These are phyloP conservation scores for Enteromius trimaculatus DNA, from an alignment of 2,797 vertebrate species.

Conservation along the genomic window DNA sequence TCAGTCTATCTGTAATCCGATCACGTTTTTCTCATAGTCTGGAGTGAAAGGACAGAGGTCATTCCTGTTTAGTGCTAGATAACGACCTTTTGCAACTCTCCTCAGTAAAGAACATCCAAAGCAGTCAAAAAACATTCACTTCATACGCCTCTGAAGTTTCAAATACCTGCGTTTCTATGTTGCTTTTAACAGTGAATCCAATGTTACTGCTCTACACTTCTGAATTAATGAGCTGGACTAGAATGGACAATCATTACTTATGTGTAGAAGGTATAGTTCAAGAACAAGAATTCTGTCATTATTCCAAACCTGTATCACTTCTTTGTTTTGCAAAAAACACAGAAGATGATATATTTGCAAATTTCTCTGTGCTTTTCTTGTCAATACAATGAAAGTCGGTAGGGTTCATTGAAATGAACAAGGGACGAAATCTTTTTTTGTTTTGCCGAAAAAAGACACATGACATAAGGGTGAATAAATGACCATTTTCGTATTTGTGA, in stretches of 20 bases:
- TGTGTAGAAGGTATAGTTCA: background rate
- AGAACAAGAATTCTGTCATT: background rate
- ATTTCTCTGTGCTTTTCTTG: background rate
- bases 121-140: background rate
- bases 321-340: background rate
- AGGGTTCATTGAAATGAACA: background rate
- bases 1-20: constrained; percentile 6
- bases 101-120: constrained; percentile 29
- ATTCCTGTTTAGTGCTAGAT: constrained; percentile 23
- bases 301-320: background rate
- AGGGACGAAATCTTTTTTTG: background rate
- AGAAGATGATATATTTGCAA: background rate
- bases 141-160: constrained; percentile 21
- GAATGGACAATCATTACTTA: background rate
- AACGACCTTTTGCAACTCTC: constrained; percentile 44
- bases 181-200: background rate
- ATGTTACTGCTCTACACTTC: constrained; percentile 27
- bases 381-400: background rate
- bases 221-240: constrained; percentile 29
- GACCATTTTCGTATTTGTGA: background rate
- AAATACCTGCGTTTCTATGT: background rate
- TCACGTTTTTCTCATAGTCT: constrained; percentile 32
- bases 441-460: background rate
- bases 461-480: background rate
- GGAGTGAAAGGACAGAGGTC: constrained; percentile 39